phyloP scores from a whole-genome alignment of 2,113 vertebrate genomes.

The Macaca nemestrina region DNA sequence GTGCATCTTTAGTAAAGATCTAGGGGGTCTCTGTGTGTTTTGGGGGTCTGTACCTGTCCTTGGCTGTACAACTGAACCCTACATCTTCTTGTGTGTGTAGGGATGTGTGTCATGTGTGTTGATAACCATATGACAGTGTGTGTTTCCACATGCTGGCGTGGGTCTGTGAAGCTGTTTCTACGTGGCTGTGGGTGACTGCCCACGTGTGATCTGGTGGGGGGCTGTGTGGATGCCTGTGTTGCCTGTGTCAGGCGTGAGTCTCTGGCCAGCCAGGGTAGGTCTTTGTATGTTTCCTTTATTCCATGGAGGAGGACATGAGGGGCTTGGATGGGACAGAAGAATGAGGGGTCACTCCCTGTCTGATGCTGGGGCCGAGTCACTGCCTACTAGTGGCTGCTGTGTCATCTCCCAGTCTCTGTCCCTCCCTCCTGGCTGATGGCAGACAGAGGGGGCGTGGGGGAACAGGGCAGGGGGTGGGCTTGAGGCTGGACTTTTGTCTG shows the following conservation, averaged over 20 bases:
- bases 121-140: neutral
- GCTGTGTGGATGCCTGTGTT: neutral
- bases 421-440: neutral
- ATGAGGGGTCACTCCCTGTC: constrained; percentile 61
- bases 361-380: constrained; percentile 50
- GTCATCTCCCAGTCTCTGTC: constrained; percentile 58
- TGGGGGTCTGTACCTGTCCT: neutral
- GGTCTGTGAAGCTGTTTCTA: neutral
- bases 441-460: constrained; percentile 57
- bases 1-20: neutral
- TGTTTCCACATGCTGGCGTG: neutral
- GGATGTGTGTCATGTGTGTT: rapidly evolving
- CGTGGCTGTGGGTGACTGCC: neutral
- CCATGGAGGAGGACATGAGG: neutral
- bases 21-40: neutral
- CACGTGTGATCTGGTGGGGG: neutral
- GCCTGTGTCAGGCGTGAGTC: neutral
- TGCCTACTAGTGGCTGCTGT: constrained; percentile 45
- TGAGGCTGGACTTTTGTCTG: constrained; percentile 37
- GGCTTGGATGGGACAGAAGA: neutral
- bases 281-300: neutral
- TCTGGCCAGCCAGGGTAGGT: neutral
- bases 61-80: neutral
- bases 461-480: neutral
- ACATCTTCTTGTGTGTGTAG: neutral